These are phyloP conservation scores for Drosophila tropicalis DNA, from an alignment of 1,140 invertebrate species.

Conservation along the genomic window DNA sequence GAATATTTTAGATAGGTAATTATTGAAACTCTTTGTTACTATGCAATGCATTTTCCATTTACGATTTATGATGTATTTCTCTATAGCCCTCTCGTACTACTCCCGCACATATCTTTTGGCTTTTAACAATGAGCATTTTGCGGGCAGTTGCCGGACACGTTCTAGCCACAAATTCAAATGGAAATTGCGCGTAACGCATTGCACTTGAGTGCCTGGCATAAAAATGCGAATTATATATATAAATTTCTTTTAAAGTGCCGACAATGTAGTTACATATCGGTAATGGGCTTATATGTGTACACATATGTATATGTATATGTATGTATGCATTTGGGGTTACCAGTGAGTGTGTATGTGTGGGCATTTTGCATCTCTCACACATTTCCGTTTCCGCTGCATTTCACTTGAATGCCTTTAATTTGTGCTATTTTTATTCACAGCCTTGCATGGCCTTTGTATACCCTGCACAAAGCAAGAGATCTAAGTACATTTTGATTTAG, in stretches of 20 bases:
- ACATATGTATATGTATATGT: too few species aligned
- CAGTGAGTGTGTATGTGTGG: conserved; percentile 16
- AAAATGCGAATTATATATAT: conserved; percentile 67
- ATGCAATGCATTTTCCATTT: conserved; percentile 3
- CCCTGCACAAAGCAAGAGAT: neutral
- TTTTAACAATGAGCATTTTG: conserved; percentile 63
- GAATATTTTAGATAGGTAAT: conserved; percentile 49
- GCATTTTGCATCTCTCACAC: conserved; percentile 47
- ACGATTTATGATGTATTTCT: neutral
- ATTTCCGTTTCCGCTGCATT: conserved; percentile 75
- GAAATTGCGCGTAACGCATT: conserved; percentile 73
- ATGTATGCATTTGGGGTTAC: conserved; percentile 13
- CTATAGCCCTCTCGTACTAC: neutral
- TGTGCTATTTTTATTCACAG: conserved; percentile 69
- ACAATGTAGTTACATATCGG: conserved; percentile 36
- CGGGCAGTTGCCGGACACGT: conserved; percentile 41
- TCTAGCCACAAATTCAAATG: conserved; percentile 44
- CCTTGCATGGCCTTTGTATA: conserved; percentile 17
- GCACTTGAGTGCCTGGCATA: conserved; percentile 73
- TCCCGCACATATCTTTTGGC: neutral
- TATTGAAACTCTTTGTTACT: conserved; percentile 14
- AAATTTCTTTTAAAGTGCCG: conserved; percentile 66
- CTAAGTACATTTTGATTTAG: neutral
- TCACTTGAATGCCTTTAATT: conserved; percentile 76
- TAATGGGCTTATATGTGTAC: conserved; percentile 29